Base-by-base conservation (phyloP, 2,888 invertebrate genomes). In the Tanypteryx hageni region DNA sequence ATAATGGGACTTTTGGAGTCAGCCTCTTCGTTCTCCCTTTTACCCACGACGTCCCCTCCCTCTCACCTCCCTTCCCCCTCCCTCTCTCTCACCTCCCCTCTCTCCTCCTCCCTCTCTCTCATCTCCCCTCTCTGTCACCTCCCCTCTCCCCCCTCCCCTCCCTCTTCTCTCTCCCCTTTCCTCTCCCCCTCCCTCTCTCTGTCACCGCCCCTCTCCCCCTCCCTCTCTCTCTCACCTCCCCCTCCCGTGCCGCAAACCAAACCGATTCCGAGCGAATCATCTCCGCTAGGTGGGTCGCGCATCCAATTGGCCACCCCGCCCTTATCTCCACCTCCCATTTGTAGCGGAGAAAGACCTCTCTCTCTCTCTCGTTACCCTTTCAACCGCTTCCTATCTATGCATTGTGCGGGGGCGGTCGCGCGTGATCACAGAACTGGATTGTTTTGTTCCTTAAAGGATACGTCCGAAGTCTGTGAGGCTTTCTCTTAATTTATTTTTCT, bases 1-100 rank as follows among this genome's bases (percentile, higher is more conserved):
- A 89, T 89, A 86, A 89, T 89, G 89, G 64, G 61, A n/a, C 64
- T 64, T n/a, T 57, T n/a, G 0, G 56, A 56, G 59, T n/a, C 64
- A 18, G 22, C 85, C 84, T n/a, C 84, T 57, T 7, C 91, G 61
- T 61, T 44, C 44, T 44, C 5, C 44, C 44, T 44, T 44, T 44
- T 44, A 44, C 44, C 44, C 44, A 44, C 44, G 22, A 44, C 57
- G 18, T 16, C 92, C 92, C 27, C 13, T 16, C 13, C 18, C 59
- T 4, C 22, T n/a, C 83, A 5, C 92, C 3, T 22, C 83, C 22
- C 4, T 14, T 31, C 13, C 44, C 83, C 18, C 7, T 13, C 92
- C 56, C 57, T n/a, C 81, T 57, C 16, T 27, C 84, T 61, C 22
- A n/a, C 16, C 83, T 81, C 76, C 31, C 13, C 31, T 27, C 27